These are phyloP conservation scores for Larimichthys crocea DNA, from an alignment of 2,113 vertebrate species.

Conservation along the genomic window DNA sequence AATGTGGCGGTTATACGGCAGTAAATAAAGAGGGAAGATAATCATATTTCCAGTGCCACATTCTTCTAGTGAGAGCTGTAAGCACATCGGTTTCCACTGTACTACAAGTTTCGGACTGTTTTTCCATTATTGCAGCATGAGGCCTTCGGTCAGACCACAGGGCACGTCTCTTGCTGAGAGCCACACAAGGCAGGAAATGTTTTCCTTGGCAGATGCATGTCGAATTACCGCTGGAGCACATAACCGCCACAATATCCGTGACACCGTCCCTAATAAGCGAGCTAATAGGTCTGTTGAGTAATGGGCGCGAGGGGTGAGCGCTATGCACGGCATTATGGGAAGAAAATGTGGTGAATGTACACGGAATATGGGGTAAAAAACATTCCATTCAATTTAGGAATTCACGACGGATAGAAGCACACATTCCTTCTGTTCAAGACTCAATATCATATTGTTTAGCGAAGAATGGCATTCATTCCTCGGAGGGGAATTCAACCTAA, in stretches of 20 bases:
- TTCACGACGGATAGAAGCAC: slow-evolving; percentile 59
- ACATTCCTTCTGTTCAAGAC: slow-evolving; percentile 68
- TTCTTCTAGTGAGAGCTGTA: slow-evolving; percentile 56
- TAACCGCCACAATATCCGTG: slow-evolving; percentile 68
- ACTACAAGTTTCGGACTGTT: slow-evolving; percentile 57
- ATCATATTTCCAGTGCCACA: slow-evolving; percentile 59
- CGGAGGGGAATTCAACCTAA: slow-evolving; percentile 66
- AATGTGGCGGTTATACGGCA: slow-evolving; percentile 35
- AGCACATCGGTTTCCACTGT: slow-evolving; percentile 43
- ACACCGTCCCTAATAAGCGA: slow-evolving; percentile 72
- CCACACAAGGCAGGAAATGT: slow-evolving; percentile 79
- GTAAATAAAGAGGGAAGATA: slow-evolving; percentile 48
- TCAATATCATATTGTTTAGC: slow-evolving; percentile 72
- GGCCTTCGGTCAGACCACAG: slow-evolving; percentile 57
- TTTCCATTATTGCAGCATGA: slow-evolving; percentile 64
- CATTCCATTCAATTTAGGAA: slow-evolving; percentile 67
- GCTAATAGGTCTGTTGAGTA: slow-evolving; percentile 71
- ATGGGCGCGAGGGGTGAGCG: slow-evolving; percentile 47
- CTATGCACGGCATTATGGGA: slow-evolving; percentile 65
- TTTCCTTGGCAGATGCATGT: slow-evolving; percentile 83
- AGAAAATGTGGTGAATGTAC: slow-evolving; percentile 68
- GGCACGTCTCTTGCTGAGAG: slow-evolving; percentile 67
- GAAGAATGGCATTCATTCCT: slow-evolving; percentile 67
- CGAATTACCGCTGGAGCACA: slow-evolving; percentile 70
- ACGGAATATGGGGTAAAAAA: slow-evolving; percentile 58